Percentiles rank a stretch among this genome's conserved stretches.
Conservation (phyloP, 1,140 invertebrate genomes). For the Epicauta chinensis region DNA sequence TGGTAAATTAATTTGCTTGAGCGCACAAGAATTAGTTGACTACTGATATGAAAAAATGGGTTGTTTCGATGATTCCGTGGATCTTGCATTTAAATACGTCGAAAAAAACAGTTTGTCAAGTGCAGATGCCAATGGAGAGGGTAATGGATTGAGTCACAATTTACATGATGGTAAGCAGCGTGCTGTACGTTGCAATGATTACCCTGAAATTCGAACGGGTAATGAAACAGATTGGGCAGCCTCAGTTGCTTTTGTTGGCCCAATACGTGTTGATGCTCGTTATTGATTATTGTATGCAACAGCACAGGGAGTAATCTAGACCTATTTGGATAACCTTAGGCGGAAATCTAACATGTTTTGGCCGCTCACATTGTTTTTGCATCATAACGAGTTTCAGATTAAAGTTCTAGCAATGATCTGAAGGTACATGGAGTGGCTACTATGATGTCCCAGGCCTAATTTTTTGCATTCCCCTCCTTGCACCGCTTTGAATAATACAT, state of each 20-base stretch:
- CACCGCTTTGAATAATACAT: no score
- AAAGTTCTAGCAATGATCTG: no score
- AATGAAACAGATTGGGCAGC: constrained; percentile 59
- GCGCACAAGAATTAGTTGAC: constrained; percentile 95
- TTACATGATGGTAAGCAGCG: constrained; percentile 39
- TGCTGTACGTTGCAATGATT: constrained; percentile 30
- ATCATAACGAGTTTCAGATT: no score
- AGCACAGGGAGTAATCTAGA: constrained; percentile 49
- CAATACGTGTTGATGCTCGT: constrained; percentile 79
- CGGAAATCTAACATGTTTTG: no score
- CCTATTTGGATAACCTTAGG: no score
- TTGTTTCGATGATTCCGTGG: constrained; percentile 90
- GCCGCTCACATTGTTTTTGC: no score
- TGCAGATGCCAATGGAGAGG: constrained; percentile 57
- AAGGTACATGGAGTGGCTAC: no score
- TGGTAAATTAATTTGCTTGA: constrained; percentile 76
- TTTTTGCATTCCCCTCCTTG: no score
- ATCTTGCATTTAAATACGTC: constrained; percentile 84
- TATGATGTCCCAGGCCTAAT: no score
- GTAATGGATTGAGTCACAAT: constrained; percentile 16
- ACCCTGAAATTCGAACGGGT: constrained; percentile 43
- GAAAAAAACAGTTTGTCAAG: constrained; percentile 87
- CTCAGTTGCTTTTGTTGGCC: constrained; percentile 83
- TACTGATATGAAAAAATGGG: constrained; percentile 89
- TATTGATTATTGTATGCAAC: constrained; percentile 27